These are phyloP conservation scores for Otus sunia DNA, from an alignment of 2,113 vertebrate species.

Conservation along the genomic window DNA sequence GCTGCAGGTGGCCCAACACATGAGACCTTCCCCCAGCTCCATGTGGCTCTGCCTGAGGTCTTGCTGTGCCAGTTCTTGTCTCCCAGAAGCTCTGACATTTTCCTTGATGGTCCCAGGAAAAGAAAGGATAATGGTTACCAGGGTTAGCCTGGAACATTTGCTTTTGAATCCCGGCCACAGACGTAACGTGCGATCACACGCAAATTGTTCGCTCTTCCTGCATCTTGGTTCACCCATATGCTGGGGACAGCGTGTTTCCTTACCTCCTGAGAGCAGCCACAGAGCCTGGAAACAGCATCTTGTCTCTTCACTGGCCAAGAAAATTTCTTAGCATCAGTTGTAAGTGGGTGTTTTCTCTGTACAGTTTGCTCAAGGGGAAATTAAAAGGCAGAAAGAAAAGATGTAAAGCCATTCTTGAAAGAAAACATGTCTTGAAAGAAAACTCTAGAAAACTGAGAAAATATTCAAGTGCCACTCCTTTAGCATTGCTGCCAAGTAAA, in stretches of 20 bases:
- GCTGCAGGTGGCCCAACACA: not conserved
- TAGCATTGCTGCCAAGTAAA: not conserved
- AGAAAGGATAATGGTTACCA: not conserved
- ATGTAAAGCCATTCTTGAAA: conserved; percentile 7
- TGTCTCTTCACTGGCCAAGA: conserved; percentile 37
- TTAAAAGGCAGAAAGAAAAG: conserved; percentile 36
- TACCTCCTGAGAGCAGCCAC: not conserved
- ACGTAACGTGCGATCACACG: not conserved
- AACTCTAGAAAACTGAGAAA: conserved; percentile 13
- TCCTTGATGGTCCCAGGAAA: not conserved
- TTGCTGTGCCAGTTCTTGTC: not conserved
- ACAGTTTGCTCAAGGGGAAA: not conserved
- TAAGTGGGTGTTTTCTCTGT: conserved; percentile 37
- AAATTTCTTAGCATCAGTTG: conserved; percentile 31
- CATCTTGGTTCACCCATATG: not conserved
- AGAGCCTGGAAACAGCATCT: conserved; percentile 14
- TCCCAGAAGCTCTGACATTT: conserved; percentile 38
- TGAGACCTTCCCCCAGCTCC: not conserved
- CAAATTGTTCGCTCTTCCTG: not conserved
- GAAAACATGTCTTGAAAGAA: not conserved
- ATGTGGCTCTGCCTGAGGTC: not conserved
- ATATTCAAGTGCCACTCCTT: not conserved
- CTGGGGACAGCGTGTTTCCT: not conserved
- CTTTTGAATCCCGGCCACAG: not conserved
- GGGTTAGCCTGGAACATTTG: not conserved